Conservation (phyloP, 1,140 invertebrate genomes). For the Leucophenga varia region DNA sequence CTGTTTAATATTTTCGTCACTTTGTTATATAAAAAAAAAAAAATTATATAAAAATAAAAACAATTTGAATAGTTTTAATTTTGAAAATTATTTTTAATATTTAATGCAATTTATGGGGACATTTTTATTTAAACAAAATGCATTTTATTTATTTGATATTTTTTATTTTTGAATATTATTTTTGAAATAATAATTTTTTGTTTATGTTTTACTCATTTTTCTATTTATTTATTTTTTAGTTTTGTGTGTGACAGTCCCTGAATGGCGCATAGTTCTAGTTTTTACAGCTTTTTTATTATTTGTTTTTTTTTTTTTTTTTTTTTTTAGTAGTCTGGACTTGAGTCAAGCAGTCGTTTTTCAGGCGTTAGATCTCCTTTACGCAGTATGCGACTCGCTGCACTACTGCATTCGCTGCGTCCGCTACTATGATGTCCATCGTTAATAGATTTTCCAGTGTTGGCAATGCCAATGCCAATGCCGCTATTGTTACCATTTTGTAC, state of each 20-base stretch:
- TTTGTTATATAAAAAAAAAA: no score
- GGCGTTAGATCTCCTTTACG: conserved; percentile 57
- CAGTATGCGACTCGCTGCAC: conserved; percentile 44
- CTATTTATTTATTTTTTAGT: neutral
- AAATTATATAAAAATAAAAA: no score
- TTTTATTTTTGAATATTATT: no score
- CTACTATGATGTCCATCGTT: conserved; percentile 16
- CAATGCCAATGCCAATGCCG: conserved; percentile 28
- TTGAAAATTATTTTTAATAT: no score
- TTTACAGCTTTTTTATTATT: conserved; percentile 25
- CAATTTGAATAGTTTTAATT: no score
- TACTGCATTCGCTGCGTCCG: conserved; percentile 30
- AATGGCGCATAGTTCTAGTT: neutral
- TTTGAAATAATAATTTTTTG: neutral
- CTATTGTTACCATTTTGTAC: neutral
- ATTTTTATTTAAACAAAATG: no score
- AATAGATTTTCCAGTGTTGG: conserved; percentile 19
- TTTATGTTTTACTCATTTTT: neutral
- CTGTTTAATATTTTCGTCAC: no score
- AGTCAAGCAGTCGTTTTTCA: conserved; percentile 62
- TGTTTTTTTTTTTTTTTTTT: neutral
- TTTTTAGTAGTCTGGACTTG: conserved; percentile 58
- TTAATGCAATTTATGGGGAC: no score
- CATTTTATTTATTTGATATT: neutral
- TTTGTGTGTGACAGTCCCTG: neutral